Evolutionary conservation across 1,140 invertebrate species (phyloP).

Genomic region (Zaprionus capensis): DNA sequence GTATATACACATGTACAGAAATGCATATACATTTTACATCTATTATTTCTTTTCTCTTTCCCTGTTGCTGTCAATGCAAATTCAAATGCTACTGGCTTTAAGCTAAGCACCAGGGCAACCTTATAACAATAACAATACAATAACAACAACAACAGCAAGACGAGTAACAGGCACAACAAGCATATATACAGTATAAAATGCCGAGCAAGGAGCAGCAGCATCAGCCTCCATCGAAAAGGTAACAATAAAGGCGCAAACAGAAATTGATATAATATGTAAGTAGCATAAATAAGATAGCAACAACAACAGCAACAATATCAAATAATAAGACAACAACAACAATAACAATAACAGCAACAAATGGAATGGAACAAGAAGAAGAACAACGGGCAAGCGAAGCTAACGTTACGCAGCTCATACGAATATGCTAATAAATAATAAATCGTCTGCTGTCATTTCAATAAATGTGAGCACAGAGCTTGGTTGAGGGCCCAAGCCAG

Average conservation of each 20-base stretch:
- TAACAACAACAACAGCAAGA: constrained; percentile 51
- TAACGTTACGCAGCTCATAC: constrained; percentile 30
- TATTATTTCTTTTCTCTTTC: constrained; percentile 46
- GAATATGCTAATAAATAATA: constrained; percentile 82
- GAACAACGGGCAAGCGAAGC: constrained; percentile 37
- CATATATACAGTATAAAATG: constrained; percentile 48
- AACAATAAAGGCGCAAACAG: constrained; percentile 66
- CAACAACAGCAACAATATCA: constrained; percentile 46
- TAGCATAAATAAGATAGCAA: constrained; percentile 75
- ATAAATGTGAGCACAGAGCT: constrained; percentile 54
- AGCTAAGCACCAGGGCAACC: constrained; percentile 42
- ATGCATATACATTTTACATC: constrained; percentile 52
- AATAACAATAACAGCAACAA: constrained; percentile 36
- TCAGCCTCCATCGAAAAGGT: constrained; percentile 35
- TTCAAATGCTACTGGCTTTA: constrained; percentile 75
- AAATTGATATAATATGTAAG: constrained; percentile 79
- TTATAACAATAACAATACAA: constrained; percentile 50
- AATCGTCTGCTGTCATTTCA: constrained; percentile 78
- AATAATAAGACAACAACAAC: constrained; percentile 23
- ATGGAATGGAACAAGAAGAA: constrained; percentile 33
- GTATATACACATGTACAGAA: constrained; percentile 68
- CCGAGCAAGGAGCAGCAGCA: constrained; percentile 35
- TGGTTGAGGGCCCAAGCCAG: background rate
- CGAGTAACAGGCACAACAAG: constrained; percentile 46
- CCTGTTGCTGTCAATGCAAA: constrained; percentile 66